Percentiles rank a stretch among this genome's conserved stretches.
Conservation (phyloP, 2,113 vertebrate genomes). For the Bambusicola thoracicus region DNA sequence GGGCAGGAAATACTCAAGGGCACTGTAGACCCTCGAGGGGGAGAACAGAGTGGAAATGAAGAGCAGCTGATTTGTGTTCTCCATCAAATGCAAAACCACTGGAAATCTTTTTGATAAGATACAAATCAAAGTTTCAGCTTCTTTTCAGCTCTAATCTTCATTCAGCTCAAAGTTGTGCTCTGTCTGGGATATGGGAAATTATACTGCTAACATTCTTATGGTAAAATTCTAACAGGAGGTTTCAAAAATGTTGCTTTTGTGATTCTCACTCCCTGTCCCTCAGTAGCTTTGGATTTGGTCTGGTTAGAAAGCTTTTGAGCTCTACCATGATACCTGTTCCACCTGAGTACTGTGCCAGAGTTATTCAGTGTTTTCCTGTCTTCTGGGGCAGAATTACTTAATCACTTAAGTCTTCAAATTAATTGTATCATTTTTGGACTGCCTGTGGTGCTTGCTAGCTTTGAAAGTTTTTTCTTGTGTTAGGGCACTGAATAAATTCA, state of each 20-base stretch:
- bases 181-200: background rate
- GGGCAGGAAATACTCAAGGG: background rate
- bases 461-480: background rate
- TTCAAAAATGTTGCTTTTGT: background rate
- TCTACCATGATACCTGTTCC: background rate
- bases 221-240: background rate
- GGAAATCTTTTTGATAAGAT: background rate
- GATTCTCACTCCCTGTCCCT: fast-evolving
- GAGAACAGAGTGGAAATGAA: background rate
- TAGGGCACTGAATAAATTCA: background rate
- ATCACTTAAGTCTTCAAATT: background rate
- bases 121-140: background rate
- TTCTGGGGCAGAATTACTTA: background rate
- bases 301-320: background rate
- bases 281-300: background rate
- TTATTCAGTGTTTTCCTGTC: background rate
- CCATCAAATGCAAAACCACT: background rate
- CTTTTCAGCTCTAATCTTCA: background rate
- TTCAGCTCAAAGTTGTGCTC: fast-evolving
- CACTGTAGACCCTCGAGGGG: background rate
- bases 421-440: background rate
- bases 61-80: background rate
- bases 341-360: background rate
- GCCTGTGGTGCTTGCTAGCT: background rate
- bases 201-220: background rate